A percentile compares a stretch with the other conserved stretches of the same genome.
Conservation (phyloP, 1,140 invertebrate species). For the Bombus soroeensis region DNA sequence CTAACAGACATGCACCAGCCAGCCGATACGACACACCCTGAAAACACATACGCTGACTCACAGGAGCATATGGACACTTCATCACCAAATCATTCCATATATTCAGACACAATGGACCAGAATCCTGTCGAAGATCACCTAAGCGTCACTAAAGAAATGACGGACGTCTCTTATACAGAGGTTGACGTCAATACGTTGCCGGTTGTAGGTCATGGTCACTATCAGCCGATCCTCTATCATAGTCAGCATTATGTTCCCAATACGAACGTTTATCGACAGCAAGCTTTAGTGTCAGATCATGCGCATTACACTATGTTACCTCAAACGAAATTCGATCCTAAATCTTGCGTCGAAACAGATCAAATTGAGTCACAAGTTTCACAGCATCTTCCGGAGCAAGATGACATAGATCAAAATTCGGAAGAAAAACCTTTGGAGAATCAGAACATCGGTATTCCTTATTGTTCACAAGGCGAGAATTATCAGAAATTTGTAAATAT, state of each 20-base stretch:
- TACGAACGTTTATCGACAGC: slow-evolving; percentile 75
- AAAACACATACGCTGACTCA: slow-evolving; percentile 79
- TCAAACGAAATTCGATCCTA: slow-evolving; percentile 51
- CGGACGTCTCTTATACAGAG: slow-evolving; percentile 63
- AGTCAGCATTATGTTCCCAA: slow-evolving; percentile 69
- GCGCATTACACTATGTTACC: slow-evolving; percentile 68
- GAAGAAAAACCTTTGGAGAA: slow-evolving; percentile 55
- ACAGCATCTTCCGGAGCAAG: slow-evolving; percentile 36
- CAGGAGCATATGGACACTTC: slow-evolving; percentile 79
- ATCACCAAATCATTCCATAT: slow-evolving; percentile 80
- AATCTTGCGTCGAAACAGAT: slow-evolving; percentile 35
- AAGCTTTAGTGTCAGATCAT: slow-evolving; percentile 72
- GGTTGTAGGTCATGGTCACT: slow-evolving; percentile 70
- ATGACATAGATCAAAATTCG: slow-evolving; percentile 50
- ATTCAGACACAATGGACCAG: slow-evolving; percentile 76
- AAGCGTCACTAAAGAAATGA: slow-evolving; percentile 69
- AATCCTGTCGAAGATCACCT: slow-evolving; percentile 63
- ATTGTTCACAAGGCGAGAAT: slow-evolving; percentile 65
- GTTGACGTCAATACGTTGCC: slow-evolving; percentile 65
- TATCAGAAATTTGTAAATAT: slow-evolving; percentile 75
- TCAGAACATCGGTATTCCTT: slow-evolving; percentile 56
- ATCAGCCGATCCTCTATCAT: slow-evolving; percentile 75
- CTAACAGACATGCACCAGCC: slow-evolving; percentile 80
- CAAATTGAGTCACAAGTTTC: slow-evolving; percentile 23
- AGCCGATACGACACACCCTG: slow-evolving; percentile 82